These are phyloP conservation scores for Vireo altiloquus DNA, from an alignment of 2,113 vertebrate genomes.

Conservation along the genomic window DNA sequence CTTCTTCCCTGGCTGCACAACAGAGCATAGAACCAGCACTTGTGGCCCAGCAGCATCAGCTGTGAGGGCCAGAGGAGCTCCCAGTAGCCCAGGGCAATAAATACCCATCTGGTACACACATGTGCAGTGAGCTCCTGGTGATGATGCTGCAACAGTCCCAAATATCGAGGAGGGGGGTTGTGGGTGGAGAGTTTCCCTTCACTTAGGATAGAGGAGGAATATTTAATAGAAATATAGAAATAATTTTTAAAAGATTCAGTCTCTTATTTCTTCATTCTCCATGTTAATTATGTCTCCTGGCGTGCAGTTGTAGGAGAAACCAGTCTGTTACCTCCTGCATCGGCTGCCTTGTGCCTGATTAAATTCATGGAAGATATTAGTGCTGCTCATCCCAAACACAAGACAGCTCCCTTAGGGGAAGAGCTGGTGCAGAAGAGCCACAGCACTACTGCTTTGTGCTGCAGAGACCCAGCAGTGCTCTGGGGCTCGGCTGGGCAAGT, in stretches of 20 bases:
- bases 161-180: not conserved
- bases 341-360: not conserved
- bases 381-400: not conserved
- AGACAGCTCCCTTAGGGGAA: not conserved
- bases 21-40: not conserved
- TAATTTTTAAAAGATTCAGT: not conserved
- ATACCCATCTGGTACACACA: not conserved
- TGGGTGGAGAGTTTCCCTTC: not conserved
- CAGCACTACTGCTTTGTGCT: not conserved
- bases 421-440: not conserved
- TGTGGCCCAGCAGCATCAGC: not conserved
- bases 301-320: not conserved
- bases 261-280: not conserved
- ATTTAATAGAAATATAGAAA: not conserved
- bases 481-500: rapidly evolving
- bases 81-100: not conserved
- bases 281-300: not conserved
- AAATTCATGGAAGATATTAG: not conserved
- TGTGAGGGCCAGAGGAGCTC: not conserved
- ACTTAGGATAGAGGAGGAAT: not conserved
- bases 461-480: not conserved
- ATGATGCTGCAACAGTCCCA: not conserved
- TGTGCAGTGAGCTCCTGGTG: not conserved
- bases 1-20: not conserved
- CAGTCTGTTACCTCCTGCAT: not conserved